Conservation (phyloP, 2,888 invertebrate genomes). For the Torymus texanus region DNA sequence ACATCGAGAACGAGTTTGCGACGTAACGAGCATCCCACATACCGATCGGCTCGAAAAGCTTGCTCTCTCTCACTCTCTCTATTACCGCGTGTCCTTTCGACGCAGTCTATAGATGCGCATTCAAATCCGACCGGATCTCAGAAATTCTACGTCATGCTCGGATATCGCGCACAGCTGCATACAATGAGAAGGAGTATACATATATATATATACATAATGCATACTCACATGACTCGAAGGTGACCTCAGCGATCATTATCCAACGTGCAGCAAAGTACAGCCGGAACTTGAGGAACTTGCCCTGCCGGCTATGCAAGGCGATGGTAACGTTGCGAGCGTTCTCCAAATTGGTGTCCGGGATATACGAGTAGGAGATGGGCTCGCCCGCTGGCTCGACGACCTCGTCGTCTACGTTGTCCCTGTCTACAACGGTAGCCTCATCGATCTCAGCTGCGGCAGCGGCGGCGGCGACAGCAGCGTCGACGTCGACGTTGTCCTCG, state of each 20-base stretch:
- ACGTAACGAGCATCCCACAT: too few species aligned
- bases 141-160: conserved; percentile 8
- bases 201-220: neutral
- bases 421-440: neutral
- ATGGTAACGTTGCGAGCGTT: conserved; percentile 83
- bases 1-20: too few species aligned
- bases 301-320: conserved; percentile 79
- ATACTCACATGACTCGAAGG: conserved; percentile 78
- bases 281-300: conserved; percentile 79
- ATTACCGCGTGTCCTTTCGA: too few species aligned
- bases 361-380: conserved; percentile 76
- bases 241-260: conserved; percentile 85
- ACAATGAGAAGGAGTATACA: neutral
- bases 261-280: conserved; percentile 82
- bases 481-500: neutral
- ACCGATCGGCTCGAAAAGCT: too few species aligned
- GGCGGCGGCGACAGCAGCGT: neutral
- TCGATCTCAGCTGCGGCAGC: neutral
- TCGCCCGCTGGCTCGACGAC: conserved; percentile 60
- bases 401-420: neutral
- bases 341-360: conserved; percentile 80
- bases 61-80: too few species aligned
- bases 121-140: too few species aligned
- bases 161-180: neutral
- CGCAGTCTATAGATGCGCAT: too few species aligned